Percentiles rank a stretch among this genome's conserved stretches.
Evolutionary conservation across 2,113 vertebrate species (phyloP).

Genomic region (Nymphicus hollandicus): DNA sequence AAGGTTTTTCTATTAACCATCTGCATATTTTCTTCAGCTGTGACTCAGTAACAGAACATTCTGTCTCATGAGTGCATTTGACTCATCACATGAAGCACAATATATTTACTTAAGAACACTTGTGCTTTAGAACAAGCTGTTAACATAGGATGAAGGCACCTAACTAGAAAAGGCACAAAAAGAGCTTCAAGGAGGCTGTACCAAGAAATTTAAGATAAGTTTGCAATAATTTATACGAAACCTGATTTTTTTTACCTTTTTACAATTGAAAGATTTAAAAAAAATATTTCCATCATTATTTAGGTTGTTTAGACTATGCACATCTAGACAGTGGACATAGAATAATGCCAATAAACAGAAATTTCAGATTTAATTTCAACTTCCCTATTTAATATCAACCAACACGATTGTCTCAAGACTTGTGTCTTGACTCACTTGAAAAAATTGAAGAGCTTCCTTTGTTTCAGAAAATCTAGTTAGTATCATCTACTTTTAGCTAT

Average conservation of each 20-base stretch:
- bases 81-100: constrained; percentile 17
- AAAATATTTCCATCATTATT: neutral
- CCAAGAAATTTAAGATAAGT: neutral
- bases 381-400: neutral
- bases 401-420: neutral
- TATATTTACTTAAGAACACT: constrained; percentile 42
- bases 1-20: constrained; percentile 55
- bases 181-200: neutral
- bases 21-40: constrained; percentile 37
- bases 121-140: constrained; percentile 17
- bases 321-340: neutral
- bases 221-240: neutral
- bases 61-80: neutral
- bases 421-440: neutral
- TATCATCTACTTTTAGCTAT: neutral
- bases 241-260: neutral
- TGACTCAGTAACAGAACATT: constrained; percentile 46
- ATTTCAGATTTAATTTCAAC: neutral
- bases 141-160: neutral
- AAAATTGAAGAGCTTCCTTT: neutral
- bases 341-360: neutral
- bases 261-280: neutral
- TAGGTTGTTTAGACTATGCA: neutral
- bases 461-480: neutral
- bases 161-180: neutral